Evolutionary conservation across 2,888 invertebrate species (phyloP).

Genomic region (Acleris sparsana): DNA sequence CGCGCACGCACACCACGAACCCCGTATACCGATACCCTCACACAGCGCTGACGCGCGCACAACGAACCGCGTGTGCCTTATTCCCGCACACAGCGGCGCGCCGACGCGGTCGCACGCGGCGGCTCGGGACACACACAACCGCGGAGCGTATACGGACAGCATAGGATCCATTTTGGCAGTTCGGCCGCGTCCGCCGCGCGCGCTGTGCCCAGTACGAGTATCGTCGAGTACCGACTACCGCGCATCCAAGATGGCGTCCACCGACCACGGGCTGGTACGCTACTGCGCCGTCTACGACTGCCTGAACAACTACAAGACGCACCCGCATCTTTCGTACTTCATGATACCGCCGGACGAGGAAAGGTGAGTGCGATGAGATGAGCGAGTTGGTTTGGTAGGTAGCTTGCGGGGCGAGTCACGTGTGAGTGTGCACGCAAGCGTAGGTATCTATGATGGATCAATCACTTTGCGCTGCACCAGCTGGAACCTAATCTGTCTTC

Average conservation of each 20-base stretch:
- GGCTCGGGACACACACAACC: constrained; percentile 1
- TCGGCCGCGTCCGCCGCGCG: constrained; percentile 9
- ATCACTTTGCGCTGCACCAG: too few relatives aligned
- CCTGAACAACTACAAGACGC: constrained; percentile 18
- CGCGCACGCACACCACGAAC: not conserved
- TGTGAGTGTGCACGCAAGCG: too few relatives aligned
- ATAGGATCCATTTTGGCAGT: constrained; percentile 4
- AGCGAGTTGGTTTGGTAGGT: too few relatives aligned
- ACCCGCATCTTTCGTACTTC: constrained; percentile 21
- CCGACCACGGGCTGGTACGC: not conserved
- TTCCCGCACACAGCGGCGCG: not conserved
- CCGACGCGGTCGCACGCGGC: not conserved
- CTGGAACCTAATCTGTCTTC: too few relatives aligned
- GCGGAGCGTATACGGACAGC: constrained; percentile 7
- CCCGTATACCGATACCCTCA: not conserved
- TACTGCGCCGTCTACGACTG: constrained; percentile 33
- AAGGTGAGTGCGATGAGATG: constrained; percentile 1
- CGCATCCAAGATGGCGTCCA: constrained; percentile 13
- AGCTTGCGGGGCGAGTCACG: too few relatives aligned
- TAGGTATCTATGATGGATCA: too few relatives aligned
- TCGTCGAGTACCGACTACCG: not conserved
- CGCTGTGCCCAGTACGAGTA: constrained; percentile 3
- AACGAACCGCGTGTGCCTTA: not conserved
- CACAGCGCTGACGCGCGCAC: not conserved
- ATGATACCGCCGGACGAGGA: constrained; percentile 7